These are phyloP conservation scores for Gallinago jamesoni DNA, from an alignment of 2,113 vertebrate genomes.

Conservation along the genomic window DNA sequence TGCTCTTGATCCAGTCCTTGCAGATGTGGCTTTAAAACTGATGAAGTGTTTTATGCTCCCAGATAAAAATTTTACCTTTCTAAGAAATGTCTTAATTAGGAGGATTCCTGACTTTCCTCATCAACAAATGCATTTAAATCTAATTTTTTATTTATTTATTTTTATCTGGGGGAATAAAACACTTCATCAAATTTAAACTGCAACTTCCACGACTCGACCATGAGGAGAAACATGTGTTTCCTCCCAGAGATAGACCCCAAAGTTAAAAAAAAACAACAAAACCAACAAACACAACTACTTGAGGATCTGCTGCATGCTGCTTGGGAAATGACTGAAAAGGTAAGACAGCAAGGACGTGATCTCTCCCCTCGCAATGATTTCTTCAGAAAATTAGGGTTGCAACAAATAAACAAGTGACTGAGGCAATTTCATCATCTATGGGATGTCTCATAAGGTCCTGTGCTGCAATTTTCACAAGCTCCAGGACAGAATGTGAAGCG, in stretches of 20 bases:
- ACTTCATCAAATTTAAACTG: constrained; percentile 66
- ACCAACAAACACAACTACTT: background rate
- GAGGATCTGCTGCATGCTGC: background rate
- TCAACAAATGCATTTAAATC: constrained; percentile 55
- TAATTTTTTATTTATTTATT: constrained; percentile 59
- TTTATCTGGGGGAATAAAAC: constrained; percentile 62
- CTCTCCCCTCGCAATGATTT: background rate
- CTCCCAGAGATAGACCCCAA: background rate
- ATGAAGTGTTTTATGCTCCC: constrained; percentile 69
- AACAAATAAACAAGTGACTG: background rate
- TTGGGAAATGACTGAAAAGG: background rate
- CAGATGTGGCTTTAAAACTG: constrained; percentile 71
- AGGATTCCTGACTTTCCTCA: constrained; percentile 53
- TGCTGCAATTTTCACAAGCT: background rate
- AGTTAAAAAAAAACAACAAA: background rate
- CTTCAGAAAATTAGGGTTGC: background rate
- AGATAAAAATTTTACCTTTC: constrained; percentile 63
- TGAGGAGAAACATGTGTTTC: constrained; percentile 64
- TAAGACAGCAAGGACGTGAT: background rate
- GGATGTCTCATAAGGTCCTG: background rate
- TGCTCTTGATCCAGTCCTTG: constrained; percentile 35
- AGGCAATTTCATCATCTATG: background rate
- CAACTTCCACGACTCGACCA: constrained; percentile 32
- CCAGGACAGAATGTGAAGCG: background rate
- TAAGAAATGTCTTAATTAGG: constrained; percentile 63